phyloP scores from a whole-genome alignment of 1,140 invertebrate genomes.

The Aphidius gifuensis region DNA sequence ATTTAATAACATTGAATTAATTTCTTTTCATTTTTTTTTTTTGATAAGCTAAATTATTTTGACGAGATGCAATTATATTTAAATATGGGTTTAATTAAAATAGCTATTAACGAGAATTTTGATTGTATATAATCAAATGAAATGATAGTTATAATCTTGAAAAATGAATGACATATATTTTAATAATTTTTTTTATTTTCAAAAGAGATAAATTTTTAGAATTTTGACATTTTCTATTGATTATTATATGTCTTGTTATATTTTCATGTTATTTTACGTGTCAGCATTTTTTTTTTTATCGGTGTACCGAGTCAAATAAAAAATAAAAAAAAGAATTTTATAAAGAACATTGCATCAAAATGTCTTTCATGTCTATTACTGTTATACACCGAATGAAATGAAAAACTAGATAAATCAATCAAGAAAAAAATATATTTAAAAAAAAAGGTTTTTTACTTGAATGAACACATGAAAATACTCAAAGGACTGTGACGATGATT shows the following conservation, averaged over 20 bases:
- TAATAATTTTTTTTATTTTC: too few relatives aligned
- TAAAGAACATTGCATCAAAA: neutral
- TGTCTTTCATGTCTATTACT: conserved; percentile 19
- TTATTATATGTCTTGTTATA: neutral
- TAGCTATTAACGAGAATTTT: too few relatives aligned
- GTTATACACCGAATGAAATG: conserved; percentile 3
- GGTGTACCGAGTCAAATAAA: neutral
- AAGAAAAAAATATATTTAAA: neutral
- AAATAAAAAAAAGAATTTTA: conserved; percentile 1
- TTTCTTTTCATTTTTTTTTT: too few relatives aligned
- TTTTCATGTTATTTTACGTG: neutral
- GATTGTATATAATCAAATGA: too few relatives aligned
- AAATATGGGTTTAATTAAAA: too few relatives aligned
- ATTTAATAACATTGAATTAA: too few relatives aligned
- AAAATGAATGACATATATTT: too few relatives aligned
- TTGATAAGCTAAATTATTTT: too few relatives aligned
- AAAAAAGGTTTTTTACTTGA: conserved; percentile 22
- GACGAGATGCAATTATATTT: too few relatives aligned
- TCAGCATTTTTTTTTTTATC: neutral
- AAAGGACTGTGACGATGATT: conserved; percentile 15
- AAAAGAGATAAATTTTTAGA: too few relatives aligned
- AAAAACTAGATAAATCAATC: neutral
- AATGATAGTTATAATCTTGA: too few relatives aligned
- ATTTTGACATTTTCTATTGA: too few relatives aligned
- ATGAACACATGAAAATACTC: conserved; percentile 21